Percentiles rank a stretch among this genome's conserved stretches.
phyloP scores from a whole-genome alignment of 2,888 invertebrate genomes.

The Trachelus troglodyta region DNA sequence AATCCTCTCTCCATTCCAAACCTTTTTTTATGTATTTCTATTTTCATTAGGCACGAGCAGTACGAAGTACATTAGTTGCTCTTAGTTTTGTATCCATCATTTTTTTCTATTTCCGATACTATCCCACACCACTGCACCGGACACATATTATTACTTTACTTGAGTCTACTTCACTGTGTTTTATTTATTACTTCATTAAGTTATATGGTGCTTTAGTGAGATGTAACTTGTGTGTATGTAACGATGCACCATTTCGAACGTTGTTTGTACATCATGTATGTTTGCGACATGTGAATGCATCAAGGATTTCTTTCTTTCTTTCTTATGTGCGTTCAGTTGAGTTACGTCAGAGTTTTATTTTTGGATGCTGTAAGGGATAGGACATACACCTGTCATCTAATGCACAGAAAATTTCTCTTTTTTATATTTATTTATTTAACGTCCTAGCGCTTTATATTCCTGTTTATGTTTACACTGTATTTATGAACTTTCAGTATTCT shows the following conservation, averaged over 20 bases:
- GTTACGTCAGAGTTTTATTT: not conserved
- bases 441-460: not conserved
- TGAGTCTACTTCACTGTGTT: not conserved
- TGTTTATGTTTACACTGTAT: not conserved
- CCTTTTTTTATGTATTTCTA: not conserved
- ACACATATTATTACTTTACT: not conserved
- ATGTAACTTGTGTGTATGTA: not conserved
- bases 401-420: not conserved
- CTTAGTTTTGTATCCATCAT: not conserved
- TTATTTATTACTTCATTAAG: not conserved
- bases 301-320: not conserved
- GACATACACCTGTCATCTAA: not conserved
- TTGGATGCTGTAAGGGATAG: not conserved
- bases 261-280: constrained; percentile 39
- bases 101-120: not conserved
- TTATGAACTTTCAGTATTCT: not conserved
- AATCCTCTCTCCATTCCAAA: not conserved
- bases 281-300: constrained; percentile 40
- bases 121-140: not conserved
- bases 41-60: not conserved
- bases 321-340: not conserved
- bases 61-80: not conserved
- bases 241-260: constrained; percentile 40
- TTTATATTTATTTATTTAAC: not conserved
- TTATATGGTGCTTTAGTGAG: not conserved